These are phyloP conservation scores for Sciaenops ocellatus DNA, from an alignment of 2,797 vertebrate species.

Conservation along the genomic window DNA sequence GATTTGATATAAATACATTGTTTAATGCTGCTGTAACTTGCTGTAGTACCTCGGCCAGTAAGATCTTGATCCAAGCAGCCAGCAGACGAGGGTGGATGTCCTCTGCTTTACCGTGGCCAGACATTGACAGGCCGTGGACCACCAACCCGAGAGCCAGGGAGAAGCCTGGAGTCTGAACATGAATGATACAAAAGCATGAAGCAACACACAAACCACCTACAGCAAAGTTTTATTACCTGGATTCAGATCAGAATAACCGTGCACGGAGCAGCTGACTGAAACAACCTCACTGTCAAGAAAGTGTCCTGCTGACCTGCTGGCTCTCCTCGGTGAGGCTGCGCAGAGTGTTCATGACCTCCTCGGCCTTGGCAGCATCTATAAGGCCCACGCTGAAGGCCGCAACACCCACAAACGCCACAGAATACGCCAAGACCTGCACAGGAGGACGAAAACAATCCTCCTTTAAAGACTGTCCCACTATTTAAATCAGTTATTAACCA, in stretches of 20 bases:
- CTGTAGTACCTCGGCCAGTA: conserved; percentile 91
- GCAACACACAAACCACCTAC: background rate
- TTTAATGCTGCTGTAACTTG: background rate
- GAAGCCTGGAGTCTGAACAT: conserved; percentile 90
- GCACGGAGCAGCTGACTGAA: background rate
- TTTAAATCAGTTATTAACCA: background rate
- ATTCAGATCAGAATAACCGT: too few relatives aligned
- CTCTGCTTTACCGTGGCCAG: conserved; percentile 94
- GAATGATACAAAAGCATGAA: conserved; percentile 6
- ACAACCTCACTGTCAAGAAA: background rate
- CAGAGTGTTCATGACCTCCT: conserved; percentile 90
- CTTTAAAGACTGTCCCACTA: background rate
- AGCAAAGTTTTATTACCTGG: background rate
- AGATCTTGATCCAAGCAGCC: conserved; percentile 91
- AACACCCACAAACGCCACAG: conserved; percentile 88
- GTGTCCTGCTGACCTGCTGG: conserved; percentile 89
- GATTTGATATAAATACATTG: background rate
- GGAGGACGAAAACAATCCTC: background rate
- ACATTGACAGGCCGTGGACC: conserved; percentile 90
- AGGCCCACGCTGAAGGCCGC: conserved; percentile 90
- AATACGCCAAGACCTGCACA: conserved; percentile 91
- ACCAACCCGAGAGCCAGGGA: conserved; percentile 91
- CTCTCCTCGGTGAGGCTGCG: conserved; percentile 89
- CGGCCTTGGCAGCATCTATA: conserved; percentile 89
- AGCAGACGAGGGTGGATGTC: conserved; percentile 89